Evolutionary conservation across 2,888 invertebrate genomes (phyloP).

Genomic region (Eilema caniola): DNA sequence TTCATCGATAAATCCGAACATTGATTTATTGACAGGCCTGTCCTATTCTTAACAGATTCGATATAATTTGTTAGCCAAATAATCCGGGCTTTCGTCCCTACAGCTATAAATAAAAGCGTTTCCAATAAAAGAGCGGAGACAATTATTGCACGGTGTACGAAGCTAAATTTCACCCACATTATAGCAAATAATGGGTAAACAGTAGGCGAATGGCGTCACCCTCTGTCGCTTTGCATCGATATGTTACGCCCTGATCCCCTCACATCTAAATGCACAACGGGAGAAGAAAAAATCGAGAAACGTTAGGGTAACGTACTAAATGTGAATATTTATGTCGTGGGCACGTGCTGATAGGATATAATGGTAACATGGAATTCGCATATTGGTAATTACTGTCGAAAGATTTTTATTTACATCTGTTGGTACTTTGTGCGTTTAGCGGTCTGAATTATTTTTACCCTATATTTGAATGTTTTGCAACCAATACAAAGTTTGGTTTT

Average conservation of each 20-base stretch:
- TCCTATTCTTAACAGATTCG: slow-evolving; percentile 83
- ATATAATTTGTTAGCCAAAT: slow-evolving; percentile 87
- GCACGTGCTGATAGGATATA: slow-evolving; percentile 82
- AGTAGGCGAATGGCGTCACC: slow-evolving; percentile 78
- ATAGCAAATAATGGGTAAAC: slow-evolving; percentile 84
- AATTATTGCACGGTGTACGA: slow-evolving; percentile 79
- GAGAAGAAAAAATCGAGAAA: slow-evolving; percentile 75
- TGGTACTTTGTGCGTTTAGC: slow-evolving; percentile 25
- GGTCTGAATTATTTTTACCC: not conserved
- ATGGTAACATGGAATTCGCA: slow-evolving; percentile 81
- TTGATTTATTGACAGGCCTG: slow-evolving; percentile 84
- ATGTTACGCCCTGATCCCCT: slow-evolving; percentile 81
- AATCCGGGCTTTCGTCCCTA: slow-evolving; percentile 78
- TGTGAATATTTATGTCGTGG: slow-evolving; percentile 83
- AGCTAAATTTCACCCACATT: slow-evolving; percentile 85
- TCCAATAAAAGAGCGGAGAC: slow-evolving; percentile 79
- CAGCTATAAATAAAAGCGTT: slow-evolving; percentile 66
- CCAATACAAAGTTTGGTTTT: slow-evolving; percentile 49
- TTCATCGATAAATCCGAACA: slow-evolving; percentile 79
- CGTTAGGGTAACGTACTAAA: slow-evolving; percentile 77
- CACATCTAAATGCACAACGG: slow-evolving; percentile 84
- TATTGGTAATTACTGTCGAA: slow-evolving; percentile 76
- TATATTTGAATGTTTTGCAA: not conserved
- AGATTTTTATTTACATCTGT: slow-evolving; percentile 45
- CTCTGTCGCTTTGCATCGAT: slow-evolving; percentile 75